Base-by-base conservation (phyloP, 2,113 vertebrate genomes). In the Etia nguti region DNA sequence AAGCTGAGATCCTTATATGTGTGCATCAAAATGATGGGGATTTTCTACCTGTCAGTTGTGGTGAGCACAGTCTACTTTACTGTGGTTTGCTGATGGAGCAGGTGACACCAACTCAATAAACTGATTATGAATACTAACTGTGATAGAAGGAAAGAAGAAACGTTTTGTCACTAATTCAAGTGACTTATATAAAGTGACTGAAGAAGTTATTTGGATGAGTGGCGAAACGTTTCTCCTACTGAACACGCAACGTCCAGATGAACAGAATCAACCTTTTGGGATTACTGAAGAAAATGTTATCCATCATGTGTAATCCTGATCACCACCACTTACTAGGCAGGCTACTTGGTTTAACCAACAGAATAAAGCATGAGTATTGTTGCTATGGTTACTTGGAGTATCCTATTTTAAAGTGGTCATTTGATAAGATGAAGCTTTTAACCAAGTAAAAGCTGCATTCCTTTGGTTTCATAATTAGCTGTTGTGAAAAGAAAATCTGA, bases 401-500 rank as follows among this genome's bases (percentile, higher is more conserved):
- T 81, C 15, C 29, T n/a, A 31, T 31, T 29, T 26, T 31, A 20
- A 57, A 46, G 36, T 81, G 80, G 1, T 81, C 24, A 60, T 29
- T 46, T 29, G 55, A 59, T 22, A 50, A 87, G 84, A 80, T 59
- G 10, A 85, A 26, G 68, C 70, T 82, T 81, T 89, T 57, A 82
- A 62, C 60, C 12, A 79, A 86, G 80, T 89, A 60, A 81, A 91
- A 90, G 86, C 79, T 73, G 56, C 73, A 84, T 88, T 95, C 80
- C 85, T 79, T 84, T 18, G 85, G 60, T 79, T 84, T 86, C 38
- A 79, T 96, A 94, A 96, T 95, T 93, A 95, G 91, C 88, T 93
- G 84, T 88, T 79, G 84, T 50, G 87, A 77, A 88, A 96, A 95
- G 96, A 96, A 95, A 96, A 96, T 95, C 91, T 89, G 90, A 93